Evolutionary conservation across 2,113 vertebrate species (phyloP), one percentile per base, ranked within the genome.

Genomic region (Prietella phreatophila): DNA sequence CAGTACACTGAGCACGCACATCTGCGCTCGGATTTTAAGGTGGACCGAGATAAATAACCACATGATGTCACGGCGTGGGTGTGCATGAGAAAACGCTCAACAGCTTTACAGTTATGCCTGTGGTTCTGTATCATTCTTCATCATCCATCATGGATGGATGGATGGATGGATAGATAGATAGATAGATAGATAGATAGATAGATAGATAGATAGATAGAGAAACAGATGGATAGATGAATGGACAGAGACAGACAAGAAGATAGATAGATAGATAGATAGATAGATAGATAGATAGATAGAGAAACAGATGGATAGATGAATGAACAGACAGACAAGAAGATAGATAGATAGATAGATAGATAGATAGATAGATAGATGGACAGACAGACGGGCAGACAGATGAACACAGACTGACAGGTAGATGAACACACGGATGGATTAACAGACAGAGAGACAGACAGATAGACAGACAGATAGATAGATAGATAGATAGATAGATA

Each of bases 21-120:
- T 88, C 90, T 91, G 90, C 76, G 78, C 80, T 83, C 56, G 42
- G 50, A 47, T 85, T 90, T 88, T 91, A 90, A 91, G 90, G 90
- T 89, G 87, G 90, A 87, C 79, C 75, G 39, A 75, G 75, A 56
- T 42, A 87, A 82, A 87, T 82, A 84, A 60, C 87, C n/a, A 71
- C 50, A 71, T 87, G 85, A 87, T 87, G 85, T 87, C 85, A 82
- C n/a, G 25, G 58, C 60, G 71, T 78, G 65, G 58, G 50, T 67
- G 63, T 60, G 80, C 4, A n/a, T 39, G 56, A 82, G 20, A 82
- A 22, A 20, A 36, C 2, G 25, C 47, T 81, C 53, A 81, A 36
- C 53, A 81, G 53, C 11, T 14, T 53, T 36, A 53, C 86, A 53
- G 47, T 76, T 78, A 69, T 42, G 55, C 47, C 15, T 71, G 17